Base-by-base conservation (phyloP, 1,140 invertebrate species). In the Pteromalus puparum region DNA sequence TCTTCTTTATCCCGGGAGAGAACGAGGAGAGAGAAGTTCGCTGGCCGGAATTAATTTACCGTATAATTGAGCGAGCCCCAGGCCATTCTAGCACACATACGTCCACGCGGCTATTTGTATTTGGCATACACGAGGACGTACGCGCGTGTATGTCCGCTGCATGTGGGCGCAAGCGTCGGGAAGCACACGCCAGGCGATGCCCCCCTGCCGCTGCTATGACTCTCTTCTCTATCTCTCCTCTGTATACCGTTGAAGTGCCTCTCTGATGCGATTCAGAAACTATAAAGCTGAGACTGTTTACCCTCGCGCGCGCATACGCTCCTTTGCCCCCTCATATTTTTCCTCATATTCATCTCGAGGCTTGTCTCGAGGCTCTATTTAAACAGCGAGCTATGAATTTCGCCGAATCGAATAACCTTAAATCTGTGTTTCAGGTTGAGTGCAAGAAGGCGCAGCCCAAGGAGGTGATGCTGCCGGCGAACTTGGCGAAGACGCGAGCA, bases 391-490 rank as follows among this genome's bases (percentile, higher is more conserved):
- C 1, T 46, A 46, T 15, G 10, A 18, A 18, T 48, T 18, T 61
- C 53, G 53, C n/a, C 18, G 53, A 61, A 61, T 61, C 53, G 18
- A 61, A 61, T n/a, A n/a, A 61, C 9, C 48, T 28, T 24, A 9
- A 78, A 4, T 30, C 30, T 83, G 91, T 83, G 91, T 95, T 94
- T 38, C 95, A 99, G 98, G 98, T 99, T 93, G 98, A 99, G 95
- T 99, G 98, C 95, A 99, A 99, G 96, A 99, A 99, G 94, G 98
- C 98, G 91, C 98, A 99, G 93, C 98, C 98, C 82, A 99, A 99
- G 95, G 98, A 99, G 95, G 98, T 99, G 89, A 99, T 99, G 98
- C 96, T 99, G 92, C 98, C 98, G 89, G 96, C 97, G 85, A 98
- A 98, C 93, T 93, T 98, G 94, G 97, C 97, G 89, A 98, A 98